Evolutionary conservation across 2,888 invertebrate genomes (phyloP), one percentile per base, ranked within the genome.

Genomic region (Pardosa pseudoannulata): DNA sequence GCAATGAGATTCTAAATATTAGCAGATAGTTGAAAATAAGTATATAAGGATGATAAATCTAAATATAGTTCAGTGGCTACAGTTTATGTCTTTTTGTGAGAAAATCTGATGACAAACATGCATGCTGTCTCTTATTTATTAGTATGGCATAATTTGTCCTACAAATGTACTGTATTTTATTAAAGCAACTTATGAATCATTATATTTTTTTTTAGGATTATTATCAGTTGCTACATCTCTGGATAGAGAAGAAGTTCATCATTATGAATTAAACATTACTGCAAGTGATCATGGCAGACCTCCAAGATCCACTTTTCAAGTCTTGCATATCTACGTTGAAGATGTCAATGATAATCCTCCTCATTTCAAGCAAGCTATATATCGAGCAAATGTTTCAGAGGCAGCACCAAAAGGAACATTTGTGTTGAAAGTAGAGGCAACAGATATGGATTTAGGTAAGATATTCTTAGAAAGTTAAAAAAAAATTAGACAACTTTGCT

Each of bases 211-310:
- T 80, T 23, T 67, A 89, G 92, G 92, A 3, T 87, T 95, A 89
- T 92, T 98, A 75, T 95, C 95, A 16, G 91, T 97, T 80, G 93
- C 94, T 72, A 94, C 94, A 89, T 93, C 94, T 0, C 91, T 95
- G 88, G 93, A 94, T 56, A 90, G 92, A n/a, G 92, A 93, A 89
- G 88, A 90, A 13, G 90, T 90, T 13, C 88, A 91, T 11, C 89
- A 90, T 41, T 93, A 93, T 89, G 91, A 92, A 74, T 92, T 98
- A 71, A 96, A 97, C 91, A 94, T 98, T 67, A 96, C 95, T 0
- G 98, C 97, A 3, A 95, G 94, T 76, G 98, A 98, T 92, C 96
- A 96, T 90, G 98, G 97, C 0, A 92, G 92, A 36, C 96, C 96
- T 0, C 93, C 94, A 46, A 94, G 94, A 88, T 93, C 95, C 46